phyloP scores from a whole-genome alignment of 35 echinoderm and acorn worm genomes.

The Diadema setosum region DNA sequence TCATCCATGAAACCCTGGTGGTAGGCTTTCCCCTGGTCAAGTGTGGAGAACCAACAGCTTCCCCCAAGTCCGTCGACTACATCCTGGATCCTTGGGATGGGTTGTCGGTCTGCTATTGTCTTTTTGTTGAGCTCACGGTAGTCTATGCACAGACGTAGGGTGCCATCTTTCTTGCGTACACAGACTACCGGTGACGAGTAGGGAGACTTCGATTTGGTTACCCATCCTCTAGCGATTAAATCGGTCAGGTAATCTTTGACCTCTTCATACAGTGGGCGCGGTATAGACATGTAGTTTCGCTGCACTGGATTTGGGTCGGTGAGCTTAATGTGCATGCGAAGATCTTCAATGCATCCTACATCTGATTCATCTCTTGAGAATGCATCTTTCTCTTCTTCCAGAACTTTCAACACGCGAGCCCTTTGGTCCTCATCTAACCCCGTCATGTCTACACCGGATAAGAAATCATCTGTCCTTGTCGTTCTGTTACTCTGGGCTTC shows the following conservation, averaged over 20 bases:
- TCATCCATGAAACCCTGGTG: constrained; percentile 18
- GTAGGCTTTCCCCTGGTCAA: constrained; percentile 52
- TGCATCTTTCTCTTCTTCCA: background rate
- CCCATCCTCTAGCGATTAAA: constrained; percentile 38
- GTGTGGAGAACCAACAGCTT: constrained; percentile 45
- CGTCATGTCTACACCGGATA: constrained; percentile 33
- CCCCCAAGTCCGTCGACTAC: constrained; percentile 63
- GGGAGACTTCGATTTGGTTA: constrained; percentile 34
- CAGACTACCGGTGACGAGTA: constrained; percentile 68
- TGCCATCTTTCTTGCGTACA: constrained; percentile 58
- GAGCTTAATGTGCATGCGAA: constrained; percentile 40
- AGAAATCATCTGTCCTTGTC: background rate
- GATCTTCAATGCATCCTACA: constrained; percentile 12
- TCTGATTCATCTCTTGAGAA: constrained; percentile 31
- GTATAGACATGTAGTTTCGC: constrained; percentile 51
- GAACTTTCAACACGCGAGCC: background rate
- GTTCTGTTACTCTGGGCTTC: background rate
- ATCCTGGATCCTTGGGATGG: constrained; percentile 58
- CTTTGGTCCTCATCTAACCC: constrained; percentile 25
- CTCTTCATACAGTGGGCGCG: constrained; percentile 48
- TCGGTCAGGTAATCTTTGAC: constrained; percentile 62
- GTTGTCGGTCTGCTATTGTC: constrained; percentile 53
- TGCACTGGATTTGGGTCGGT: constrained; percentile 47
- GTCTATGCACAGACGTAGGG: constrained; percentile 21
- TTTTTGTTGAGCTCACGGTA: constrained; percentile 51